These are phyloP conservation scores for Ceratina japonica DNA, from an alignment of 1,140 invertebrate genomes.

Conservation along the genomic window DNA sequence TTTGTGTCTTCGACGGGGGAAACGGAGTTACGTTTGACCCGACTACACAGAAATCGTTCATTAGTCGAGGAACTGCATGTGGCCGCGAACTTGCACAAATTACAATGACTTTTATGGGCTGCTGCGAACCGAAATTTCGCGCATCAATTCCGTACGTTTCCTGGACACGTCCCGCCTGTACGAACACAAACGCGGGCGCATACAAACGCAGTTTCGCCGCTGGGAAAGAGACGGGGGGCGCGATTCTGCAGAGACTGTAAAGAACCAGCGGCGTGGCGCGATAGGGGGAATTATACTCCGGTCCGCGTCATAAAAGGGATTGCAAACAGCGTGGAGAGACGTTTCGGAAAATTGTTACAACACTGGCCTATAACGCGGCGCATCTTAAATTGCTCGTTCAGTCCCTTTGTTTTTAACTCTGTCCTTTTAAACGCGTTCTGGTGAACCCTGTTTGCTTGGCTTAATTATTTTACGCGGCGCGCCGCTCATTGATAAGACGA, in stretches of 20 bases:
- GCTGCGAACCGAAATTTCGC: constrained; percentile 27
- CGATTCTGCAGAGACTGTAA: constrained; percentile 9
- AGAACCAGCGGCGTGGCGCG: neutral
- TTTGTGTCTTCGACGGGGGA: neutral
- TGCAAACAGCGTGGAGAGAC: constrained; percentile 21
- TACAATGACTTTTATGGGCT: constrained; percentile 29
- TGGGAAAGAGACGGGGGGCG: neutral
- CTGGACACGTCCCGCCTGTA: constrained; percentile 8
- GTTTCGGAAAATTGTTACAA: constrained; percentile 23
- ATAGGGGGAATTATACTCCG: constrained; percentile 6
- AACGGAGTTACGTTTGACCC: neutral
- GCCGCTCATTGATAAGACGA: too few species aligned
- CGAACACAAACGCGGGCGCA: neutral
- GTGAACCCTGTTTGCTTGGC: too few species aligned
- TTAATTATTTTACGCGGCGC: too few species aligned
- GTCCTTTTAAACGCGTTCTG: too few species aligned
- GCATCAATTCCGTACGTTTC: constrained; percentile 33
- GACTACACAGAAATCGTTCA: neutral
- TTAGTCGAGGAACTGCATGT: constrained; percentile 5
- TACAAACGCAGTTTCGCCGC: neutral
- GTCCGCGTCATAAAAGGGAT: neutral
- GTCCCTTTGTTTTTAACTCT: too few species aligned
- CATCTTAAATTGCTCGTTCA: too few species aligned
- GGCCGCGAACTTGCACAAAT: constrained; percentile 21
- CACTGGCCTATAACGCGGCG: neutral